Evolutionary conservation across 2,113 vertebrate species (phyloP).

Genomic region (Chaenocephalus aceratus): DNA sequence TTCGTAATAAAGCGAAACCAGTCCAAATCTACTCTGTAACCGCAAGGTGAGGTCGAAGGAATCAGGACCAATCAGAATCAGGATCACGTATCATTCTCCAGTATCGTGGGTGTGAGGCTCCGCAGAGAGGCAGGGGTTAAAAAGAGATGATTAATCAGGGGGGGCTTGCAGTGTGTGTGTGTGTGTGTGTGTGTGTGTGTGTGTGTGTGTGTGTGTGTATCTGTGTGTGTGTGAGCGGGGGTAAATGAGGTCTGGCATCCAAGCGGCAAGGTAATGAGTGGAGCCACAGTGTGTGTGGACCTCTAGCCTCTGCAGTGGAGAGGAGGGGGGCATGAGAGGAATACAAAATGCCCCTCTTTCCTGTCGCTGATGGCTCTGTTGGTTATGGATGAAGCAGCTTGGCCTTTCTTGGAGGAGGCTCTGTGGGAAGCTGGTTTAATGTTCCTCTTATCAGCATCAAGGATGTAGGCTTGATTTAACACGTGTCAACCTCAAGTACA

Average conservation of each 20-base stretch:
- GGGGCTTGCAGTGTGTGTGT: slow-evolving; percentile 18
- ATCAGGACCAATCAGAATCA: slow-evolving; percentile 54
- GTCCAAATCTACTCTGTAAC: not conserved
- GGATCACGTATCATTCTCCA: slow-evolving; percentile 56
- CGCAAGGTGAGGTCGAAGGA: slow-evolving; percentile 14
- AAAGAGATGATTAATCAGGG: slow-evolving; percentile 65
- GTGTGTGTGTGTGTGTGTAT: not conserved
- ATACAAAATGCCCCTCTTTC: slow-evolving; percentile 61
- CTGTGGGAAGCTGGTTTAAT: slow-evolving; percentile 32
- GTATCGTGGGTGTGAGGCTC: slow-evolving; percentile 10
- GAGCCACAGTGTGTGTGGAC: slow-evolving; percentile 70
- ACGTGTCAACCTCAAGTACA: slow-evolving; percentile 4
- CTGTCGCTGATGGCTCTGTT: slow-evolving; percentile 62
- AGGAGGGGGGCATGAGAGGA: slow-evolving; percentile 61
- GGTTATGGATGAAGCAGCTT: slow-evolving; percentile 65
- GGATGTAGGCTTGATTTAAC: slow-evolving; percentile 23
- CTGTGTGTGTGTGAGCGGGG: slow-evolving; percentile 39
- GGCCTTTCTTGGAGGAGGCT: slow-evolving; percentile 14
- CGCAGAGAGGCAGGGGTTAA: slow-evolving; percentile 43
- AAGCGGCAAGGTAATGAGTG: slow-evolving; percentile 72
- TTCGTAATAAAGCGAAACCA: not conserved
- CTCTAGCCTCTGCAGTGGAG: slow-evolving; percentile 74
- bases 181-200: not conserved
- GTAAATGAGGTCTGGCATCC: slow-evolving; percentile 72
- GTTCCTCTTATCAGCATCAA: slow-evolving; percentile 37